Evolutionary conservation across 2,888 invertebrate genomes (phyloP).

Genomic region (Kryphioiulus occultus): DNA sequence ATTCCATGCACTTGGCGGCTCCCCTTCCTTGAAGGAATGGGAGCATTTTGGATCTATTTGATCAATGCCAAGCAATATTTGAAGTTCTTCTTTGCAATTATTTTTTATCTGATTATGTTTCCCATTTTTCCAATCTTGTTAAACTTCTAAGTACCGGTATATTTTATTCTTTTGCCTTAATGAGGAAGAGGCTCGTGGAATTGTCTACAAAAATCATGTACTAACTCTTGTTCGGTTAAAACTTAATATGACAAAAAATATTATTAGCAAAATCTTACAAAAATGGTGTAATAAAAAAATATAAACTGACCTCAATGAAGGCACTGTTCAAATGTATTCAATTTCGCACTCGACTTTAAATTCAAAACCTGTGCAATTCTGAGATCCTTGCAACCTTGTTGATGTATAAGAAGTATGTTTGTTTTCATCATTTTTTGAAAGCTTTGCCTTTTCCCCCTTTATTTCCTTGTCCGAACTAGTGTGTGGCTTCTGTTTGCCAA

Average conservation of each 20-base stretch:
- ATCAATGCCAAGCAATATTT: background rate
- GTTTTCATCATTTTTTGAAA: background rate
- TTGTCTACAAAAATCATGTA: background rate
- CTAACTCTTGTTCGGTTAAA: background rate
- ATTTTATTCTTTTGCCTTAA: background rate
- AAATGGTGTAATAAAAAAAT: background rate
- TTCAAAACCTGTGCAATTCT: background rate
- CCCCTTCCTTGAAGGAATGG: background rate
- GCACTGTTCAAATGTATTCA: background rate
- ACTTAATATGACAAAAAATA: background rate
- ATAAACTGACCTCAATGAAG: background rate
- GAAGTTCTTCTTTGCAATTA: background rate
- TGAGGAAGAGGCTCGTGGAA: background rate
- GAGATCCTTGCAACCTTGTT: background rate
- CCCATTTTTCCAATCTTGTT: background rate
- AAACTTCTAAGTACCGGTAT: background rate
- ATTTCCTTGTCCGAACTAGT: background rate
- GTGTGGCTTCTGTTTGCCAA: conserved; percentile 5
- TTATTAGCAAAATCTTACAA: background rate
- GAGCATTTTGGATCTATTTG: background rate
- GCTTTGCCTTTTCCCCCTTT: background rate
- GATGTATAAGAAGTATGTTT: background rate
- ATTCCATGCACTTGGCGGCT: background rate
- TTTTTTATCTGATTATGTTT: background rate
- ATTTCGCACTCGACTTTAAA: background rate